Percentiles rank a stretch among this genome's conserved stretches.
These are phyloP conservation scores for Patella pellucida DNA, from an alignment of 2,888 invertebrate genomes.

Conservation along the genomic window DNA sequence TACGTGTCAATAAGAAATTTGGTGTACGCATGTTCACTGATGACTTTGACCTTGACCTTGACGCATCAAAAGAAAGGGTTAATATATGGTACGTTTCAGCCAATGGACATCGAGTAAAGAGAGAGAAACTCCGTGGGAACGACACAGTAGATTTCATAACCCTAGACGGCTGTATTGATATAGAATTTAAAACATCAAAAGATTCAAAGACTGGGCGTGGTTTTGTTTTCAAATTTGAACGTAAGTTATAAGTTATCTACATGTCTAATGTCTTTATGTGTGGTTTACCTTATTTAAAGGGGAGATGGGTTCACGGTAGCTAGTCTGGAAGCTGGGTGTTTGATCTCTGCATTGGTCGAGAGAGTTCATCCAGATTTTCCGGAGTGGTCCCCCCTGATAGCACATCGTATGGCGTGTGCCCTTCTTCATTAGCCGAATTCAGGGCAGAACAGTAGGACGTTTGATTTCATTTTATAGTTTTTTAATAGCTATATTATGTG, in stretches of 20 bases:
- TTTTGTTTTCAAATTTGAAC: conserved; percentile 27
- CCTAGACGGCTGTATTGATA: conserved; percentile 20
- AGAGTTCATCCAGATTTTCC: too few relatives aligned
- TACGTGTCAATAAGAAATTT: conserved; percentile 27
- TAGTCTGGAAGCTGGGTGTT: too few relatives aligned
- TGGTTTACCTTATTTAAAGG: too few relatives aligned
- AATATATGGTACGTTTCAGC: conserved; percentile 18
- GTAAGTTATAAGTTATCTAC: conserved; percentile 22
- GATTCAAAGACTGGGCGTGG: conserved; percentile 21
- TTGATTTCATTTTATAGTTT: too few relatives aligned
- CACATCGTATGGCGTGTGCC: too few relatives aligned
- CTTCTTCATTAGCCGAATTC: too few relatives aligned
- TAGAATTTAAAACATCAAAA: conserved; percentile 21
- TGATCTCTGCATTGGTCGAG: too few relatives aligned
- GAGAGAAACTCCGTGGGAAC: background rate
- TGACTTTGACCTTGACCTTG: conserved; percentile 26
- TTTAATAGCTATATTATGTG: too few relatives aligned
- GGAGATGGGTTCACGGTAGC: too few relatives aligned
- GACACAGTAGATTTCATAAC: conserved; percentile 12
- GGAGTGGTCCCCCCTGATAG: too few relatives aligned
- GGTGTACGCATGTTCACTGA: conserved; percentile 26
- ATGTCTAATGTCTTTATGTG: background rate
- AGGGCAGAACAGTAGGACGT: too few relatives aligned
- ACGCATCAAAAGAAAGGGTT: conserved; percentile 22
- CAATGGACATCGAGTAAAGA: background rate